phyloP scores from a whole-genome alignment of 35 echinoderm and acorn worm genomes.

The Hemicentrotus pulcherrimus region DNA sequence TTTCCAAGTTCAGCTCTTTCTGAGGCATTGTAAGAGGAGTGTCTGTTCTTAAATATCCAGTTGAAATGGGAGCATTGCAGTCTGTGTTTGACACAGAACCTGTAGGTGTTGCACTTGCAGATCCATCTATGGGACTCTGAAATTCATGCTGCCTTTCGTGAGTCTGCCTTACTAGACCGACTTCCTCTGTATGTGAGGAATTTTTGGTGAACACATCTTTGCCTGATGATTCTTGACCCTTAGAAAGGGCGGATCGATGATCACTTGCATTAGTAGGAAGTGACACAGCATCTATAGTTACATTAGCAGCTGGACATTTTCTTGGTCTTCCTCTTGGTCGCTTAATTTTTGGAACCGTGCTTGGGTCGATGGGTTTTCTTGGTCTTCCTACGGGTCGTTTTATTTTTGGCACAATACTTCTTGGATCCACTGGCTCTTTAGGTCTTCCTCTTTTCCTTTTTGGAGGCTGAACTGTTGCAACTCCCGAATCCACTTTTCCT shows the following conservation, averaged over 20 bases:
- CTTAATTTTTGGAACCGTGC: neutral
- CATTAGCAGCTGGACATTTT: neutral
- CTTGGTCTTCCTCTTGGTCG: conserved; percentile 22
- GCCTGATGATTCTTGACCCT: too few species aligned
- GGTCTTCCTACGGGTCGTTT: conserved; percentile 10
- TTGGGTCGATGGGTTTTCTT: neutral
- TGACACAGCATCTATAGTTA: neutral
- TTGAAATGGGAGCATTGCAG: neutral
- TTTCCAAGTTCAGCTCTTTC: too few species aligned
- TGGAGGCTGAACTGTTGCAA: neutral
- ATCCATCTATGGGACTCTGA: too few species aligned
- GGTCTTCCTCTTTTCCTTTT: conserved; percentile 18
- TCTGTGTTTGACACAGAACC: neutral
- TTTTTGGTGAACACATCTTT: too few species aligned
- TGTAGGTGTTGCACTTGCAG: too few species aligned
- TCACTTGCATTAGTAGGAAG: too few species aligned
- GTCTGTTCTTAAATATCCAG: neutral
- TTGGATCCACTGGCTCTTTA: neutral
- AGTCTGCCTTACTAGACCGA: too few species aligned
- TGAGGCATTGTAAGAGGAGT: neutral
- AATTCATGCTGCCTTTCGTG: too few species aligned
- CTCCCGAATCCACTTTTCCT: neutral
- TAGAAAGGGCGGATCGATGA: too few species aligned
- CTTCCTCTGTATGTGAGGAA: too few species aligned
- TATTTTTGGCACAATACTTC: neutral